A percentile compares a stretch with the other conserved stretches of the same genome.
phyloP scores from a whole-genome alignment of 2,797 vertebrate genomes.

The Pseudotriccus pelzelni region DNA sequence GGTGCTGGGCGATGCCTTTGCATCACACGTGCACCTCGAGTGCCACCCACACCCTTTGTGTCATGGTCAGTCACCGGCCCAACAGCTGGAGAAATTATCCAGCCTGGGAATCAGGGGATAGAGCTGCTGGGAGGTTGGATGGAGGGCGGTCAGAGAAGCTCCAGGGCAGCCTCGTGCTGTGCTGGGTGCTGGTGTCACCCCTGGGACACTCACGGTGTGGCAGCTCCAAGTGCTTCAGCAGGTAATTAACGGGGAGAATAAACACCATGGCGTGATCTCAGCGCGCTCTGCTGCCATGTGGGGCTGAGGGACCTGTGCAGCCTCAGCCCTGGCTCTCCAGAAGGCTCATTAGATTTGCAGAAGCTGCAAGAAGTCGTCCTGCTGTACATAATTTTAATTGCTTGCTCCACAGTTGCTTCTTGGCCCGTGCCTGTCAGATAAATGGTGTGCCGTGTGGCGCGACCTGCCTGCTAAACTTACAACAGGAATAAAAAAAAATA shows the following conservation, averaged over 20 bases:
- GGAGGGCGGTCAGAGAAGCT: neutral
- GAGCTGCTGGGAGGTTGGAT: neutral
- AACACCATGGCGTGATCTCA: neutral
- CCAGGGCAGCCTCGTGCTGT: neutral
- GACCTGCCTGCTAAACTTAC: neutral
- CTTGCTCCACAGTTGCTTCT: neutral
- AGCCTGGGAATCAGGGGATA: accelerated
- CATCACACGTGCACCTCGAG: neutral
- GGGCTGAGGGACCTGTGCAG: neutral
- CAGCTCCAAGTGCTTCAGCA: neutral
- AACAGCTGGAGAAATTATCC: neutral
- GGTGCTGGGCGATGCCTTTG: neutral
- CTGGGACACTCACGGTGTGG: accelerated
- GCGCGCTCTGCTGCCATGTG: neutral
- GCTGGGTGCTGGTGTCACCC: neutral
- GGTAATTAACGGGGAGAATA: neutral
- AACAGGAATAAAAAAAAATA: constrained; percentile 1
- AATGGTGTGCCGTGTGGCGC: neutral
- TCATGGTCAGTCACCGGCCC: neutral
- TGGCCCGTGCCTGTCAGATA: constrained; percentile 13
- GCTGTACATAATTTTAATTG: constrained; percentile 54
- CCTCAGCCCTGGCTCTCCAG: neutral
- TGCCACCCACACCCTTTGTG: neutral
- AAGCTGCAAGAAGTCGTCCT: constrained; percentile 5
- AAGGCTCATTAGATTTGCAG: neutral